phyloP scores from a whole-genome alignment of 2,113 vertebrate species.

The Octodon degus region DNA sequence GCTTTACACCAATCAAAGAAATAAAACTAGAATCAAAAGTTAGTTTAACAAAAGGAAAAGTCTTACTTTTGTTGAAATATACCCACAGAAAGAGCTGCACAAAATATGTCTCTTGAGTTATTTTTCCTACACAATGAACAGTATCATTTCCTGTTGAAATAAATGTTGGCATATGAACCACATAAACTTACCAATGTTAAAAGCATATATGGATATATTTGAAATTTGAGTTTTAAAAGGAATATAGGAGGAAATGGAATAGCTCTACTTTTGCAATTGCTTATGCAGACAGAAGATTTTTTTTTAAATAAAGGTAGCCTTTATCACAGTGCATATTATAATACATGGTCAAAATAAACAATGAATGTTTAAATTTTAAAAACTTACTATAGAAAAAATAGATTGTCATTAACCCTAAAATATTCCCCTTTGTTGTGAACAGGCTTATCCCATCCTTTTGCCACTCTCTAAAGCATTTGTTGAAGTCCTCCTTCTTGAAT shows the following conservation, averaged over 20 bases:
- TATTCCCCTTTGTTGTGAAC: background rate
- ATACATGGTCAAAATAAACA: background rate
- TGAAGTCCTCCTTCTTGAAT: background rate
- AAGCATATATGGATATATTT: background rate
- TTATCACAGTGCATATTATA: background rate
- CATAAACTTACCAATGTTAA: background rate
- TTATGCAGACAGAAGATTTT: background rate
- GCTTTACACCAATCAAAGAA: constrained; percentile 48
- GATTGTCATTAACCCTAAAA: background rate
- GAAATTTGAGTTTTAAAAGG: constrained; percentile 6
- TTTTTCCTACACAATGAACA: background rate
- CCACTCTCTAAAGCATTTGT: background rate
- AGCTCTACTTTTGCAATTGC: background rate
- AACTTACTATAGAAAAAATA: background rate
- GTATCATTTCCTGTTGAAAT: background rate
- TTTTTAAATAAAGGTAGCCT: background rate
- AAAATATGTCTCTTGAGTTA: background rate
- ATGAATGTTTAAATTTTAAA: background rate
- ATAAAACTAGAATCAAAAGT: background rate
- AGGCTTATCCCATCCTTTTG: background rate
- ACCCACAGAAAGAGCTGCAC: background rate
- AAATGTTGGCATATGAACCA: background rate
- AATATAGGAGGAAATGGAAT: background rate
- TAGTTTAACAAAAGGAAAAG: background rate
- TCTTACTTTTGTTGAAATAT: constrained; percentile 16